Percentiles rank a stretch among this genome's conserved stretches.
Conservation (phyloP, 2,888 invertebrate genomes). For the Cartodere bifasciata region DNA sequence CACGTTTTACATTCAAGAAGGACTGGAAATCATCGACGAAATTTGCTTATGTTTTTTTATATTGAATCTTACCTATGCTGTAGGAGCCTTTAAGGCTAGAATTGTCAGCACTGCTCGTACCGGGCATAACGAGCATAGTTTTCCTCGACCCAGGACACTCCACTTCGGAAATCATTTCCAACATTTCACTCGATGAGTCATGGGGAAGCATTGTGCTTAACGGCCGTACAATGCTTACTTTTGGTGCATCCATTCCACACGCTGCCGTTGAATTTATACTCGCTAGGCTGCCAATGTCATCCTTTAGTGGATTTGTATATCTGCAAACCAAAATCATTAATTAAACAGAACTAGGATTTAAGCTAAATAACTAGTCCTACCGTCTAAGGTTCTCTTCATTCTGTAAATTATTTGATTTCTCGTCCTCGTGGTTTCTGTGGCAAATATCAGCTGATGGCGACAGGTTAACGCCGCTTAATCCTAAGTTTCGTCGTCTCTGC, state of each 20-base stretch:
- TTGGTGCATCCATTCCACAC: constrained; percentile 33
- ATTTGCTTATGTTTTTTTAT: too few relatives aligned
- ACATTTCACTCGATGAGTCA: constrained; percentile 41
- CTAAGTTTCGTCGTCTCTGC: constrained; percentile 39
- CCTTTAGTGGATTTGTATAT: constrained; percentile 35
- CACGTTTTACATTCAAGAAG: too few relatives aligned
- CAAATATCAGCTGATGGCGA: constrained; percentile 45
- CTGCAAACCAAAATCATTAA: too few relatives aligned
- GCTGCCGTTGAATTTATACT: constrained; percentile 26
- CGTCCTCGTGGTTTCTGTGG: constrained; percentile 62
- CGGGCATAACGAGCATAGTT: constrained; percentile 35
- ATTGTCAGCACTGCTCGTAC: constrained; percentile 29
- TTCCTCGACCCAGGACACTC: constrained; percentile 36
- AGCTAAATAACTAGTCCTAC: too few relatives aligned
- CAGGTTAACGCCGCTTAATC: constrained; percentile 40
- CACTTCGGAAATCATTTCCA: constrained; percentile 48
- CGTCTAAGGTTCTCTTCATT: constrained; percentile 81
- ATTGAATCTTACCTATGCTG: too few relatives aligned
- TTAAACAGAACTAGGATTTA: constrained; percentile 45
- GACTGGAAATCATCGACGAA: too few relatives aligned
- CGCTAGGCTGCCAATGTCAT: constrained; percentile 33
- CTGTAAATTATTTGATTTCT: constrained; percentile 82
- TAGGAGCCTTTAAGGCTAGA: constrained; percentile 22
- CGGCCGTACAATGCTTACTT: constrained; percentile 35
- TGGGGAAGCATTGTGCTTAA: constrained; percentile 35